phyloP scores from a whole-genome alignment of 2,797 vertebrate genomes.

The Antennarius maculatus region DNA sequence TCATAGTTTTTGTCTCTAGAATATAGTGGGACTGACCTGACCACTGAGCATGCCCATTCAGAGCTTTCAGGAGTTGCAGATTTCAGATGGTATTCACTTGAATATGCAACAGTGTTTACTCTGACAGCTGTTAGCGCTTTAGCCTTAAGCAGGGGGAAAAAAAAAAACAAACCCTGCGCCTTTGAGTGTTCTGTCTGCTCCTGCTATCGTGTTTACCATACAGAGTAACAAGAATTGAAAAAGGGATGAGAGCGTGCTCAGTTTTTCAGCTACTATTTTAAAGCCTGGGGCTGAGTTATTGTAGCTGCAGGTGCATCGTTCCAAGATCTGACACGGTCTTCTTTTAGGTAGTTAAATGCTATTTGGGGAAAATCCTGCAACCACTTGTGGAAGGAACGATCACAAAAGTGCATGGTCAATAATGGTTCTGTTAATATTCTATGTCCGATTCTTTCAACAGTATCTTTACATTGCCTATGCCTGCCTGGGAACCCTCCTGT shows the following conservation, averaged over 20 bases:
- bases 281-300: slow-evolving; percentile 7
- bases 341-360: background rate
- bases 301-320: background rate
- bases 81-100: slow-evolving; percentile 42
- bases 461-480: slow-evolving; percentile 81
- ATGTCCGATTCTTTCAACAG: slow-evolving; percentile 65
- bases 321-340: background rate
- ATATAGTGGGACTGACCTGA: slow-evolving; percentile 39
- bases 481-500: slow-evolving; percentile 82
- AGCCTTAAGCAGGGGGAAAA: slow-evolving; percentile 16
- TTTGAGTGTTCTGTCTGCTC: slow-evolving; percentile 6
- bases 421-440: slow-evolving; percentile 30
- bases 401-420: background rate
- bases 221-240: background rate
- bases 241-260: background rate
- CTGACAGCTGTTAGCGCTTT: slow-evolving; percentile 18
- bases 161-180: slow-evolving; percentile 1
- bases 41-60: slow-evolving; percentile 26
- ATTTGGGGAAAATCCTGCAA: background rate
- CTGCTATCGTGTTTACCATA: slow-evolving; percentile 1
- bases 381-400: background rate
- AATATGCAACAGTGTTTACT: slow-evolving; percentile 22
- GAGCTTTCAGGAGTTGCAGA: slow-evolving; percentile 40
- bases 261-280: background rate
- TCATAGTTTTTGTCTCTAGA: slow-evolving; percentile 35